phyloP scores from a whole-genome alignment of 2,888 invertebrate genomes.

The Bombylius major region DNA sequence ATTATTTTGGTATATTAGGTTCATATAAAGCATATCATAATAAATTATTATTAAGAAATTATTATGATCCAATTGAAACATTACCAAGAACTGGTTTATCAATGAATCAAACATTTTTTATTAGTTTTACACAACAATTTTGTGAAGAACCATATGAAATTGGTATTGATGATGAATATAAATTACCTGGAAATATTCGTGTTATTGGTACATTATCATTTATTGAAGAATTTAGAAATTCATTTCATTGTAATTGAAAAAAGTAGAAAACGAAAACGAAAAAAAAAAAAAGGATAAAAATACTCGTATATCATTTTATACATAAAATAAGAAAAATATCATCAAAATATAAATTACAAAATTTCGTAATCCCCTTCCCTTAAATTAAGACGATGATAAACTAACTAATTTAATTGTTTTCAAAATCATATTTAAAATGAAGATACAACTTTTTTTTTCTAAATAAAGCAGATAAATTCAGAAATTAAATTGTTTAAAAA shows the following conservation, averaged over 20 bases:
- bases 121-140: not conserved
- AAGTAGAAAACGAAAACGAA: no score
- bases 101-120: not conserved
- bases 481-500: no score
- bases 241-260: not conserved
- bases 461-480: no score
- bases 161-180: not conserved
- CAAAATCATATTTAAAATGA: no score
- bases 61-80: not conserved
- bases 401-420: no score
- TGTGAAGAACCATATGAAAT: not conserved
- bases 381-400: no score
- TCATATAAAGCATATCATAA: not conserved
- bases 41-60: not conserved
- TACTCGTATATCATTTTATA: no score
- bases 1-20: not conserved
- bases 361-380: no score
- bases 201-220: not conserved
- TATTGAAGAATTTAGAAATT: not conserved
- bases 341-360: no score
- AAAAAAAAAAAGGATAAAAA: no score
- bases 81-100: not conserved
- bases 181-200: not conserved
- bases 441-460: no score
- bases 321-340: no score